Evolutionary conservation across 2,888 invertebrate species (phyloP), one percentile per base, ranked within the genome.

Genomic region (Prosapia bicincta): DNA sequence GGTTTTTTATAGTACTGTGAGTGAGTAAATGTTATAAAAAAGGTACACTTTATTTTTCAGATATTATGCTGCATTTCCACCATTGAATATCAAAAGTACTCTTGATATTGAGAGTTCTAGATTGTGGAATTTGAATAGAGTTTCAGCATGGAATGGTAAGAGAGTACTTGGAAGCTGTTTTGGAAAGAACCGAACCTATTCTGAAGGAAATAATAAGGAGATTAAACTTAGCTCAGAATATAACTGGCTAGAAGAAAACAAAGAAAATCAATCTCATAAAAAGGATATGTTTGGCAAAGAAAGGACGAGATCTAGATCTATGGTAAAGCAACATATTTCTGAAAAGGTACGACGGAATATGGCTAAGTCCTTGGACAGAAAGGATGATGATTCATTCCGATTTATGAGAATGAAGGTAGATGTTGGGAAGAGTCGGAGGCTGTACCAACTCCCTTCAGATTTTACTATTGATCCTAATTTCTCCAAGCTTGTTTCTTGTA

Each of bases 401-500:
- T 54, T 54, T 54, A 54, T 73, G n/a, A 26, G 28, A 43, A 38
- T 30, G 54, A 68, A 67, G 32, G 43, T 54, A 26, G 73, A 73
- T 15, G 69, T 54, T 25, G 69, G 43, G 68, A 73, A 73, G 26
- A 73, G 73, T 26, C 73, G 73, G 23, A 68, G 73, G 24, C 69
- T 73, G 43, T 73, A 68, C 69, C 73, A 73, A 15, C 68, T 68
- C 15, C 24, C 73, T 26, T 28, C 13, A 26, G 71, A 76, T 15
- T 28, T 38, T 24, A 66, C 70, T 30, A 76, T 43, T 69, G 72
- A 72, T 15, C 23, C 71, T n/a, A 70, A 32, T 25, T 43, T 70
- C 15, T 66, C 91, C 7, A 91, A 91, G 84, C 91, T 91, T 83
- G 89, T 91, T 54, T 54, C 54, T 83, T 88, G 89, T 79, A 90